Evolutionary conservation across 2,888 invertebrate genomes (phyloP).

Genomic region (Tachina grossa): DNA sequence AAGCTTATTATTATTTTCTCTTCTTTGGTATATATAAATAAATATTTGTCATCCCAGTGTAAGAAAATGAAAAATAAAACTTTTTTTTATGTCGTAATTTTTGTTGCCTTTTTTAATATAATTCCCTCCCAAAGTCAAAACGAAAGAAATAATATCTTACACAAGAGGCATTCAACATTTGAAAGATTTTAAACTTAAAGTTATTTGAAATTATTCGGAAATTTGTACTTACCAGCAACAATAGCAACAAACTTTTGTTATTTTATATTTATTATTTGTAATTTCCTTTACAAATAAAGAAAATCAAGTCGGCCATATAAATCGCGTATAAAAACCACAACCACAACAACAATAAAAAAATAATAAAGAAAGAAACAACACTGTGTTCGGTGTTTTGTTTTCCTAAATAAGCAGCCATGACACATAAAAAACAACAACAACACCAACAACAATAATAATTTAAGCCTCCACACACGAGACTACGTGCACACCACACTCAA

Average conservation of each 20-base stretch:
- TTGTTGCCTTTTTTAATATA: background rate
- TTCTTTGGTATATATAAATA: background rate
- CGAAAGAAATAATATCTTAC: background rate
- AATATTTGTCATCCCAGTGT: background rate
- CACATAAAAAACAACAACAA: conserved; percentile 1
- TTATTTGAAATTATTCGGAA: background rate
- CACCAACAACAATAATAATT: too few species aligned
- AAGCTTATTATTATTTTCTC: conserved; percentile 1
- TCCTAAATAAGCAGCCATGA: conserved; percentile 34
- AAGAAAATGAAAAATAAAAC: background rate
- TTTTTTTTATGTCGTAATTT: background rate
- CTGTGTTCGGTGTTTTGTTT: background rate
- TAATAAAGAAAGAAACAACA: background rate
- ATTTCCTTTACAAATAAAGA: conserved; percentile 27
- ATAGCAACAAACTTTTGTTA: background rate
- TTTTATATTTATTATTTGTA: conserved; percentile 15
- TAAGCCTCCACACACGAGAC: too few species aligned
- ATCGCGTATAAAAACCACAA: background rate
- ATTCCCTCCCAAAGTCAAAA: conserved; percentile 6
- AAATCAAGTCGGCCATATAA: conserved; percentile 33
- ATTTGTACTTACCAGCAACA: background rate
- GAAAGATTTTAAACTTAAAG: conserved; percentile 15
- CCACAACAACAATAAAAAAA: background rate
- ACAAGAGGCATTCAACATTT: conserved; percentile 29
- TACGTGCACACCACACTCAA: too few species aligned